phyloP scores from a whole-genome alignment of 1,140 invertebrate species.

The Saccostrea echinata region DNA sequence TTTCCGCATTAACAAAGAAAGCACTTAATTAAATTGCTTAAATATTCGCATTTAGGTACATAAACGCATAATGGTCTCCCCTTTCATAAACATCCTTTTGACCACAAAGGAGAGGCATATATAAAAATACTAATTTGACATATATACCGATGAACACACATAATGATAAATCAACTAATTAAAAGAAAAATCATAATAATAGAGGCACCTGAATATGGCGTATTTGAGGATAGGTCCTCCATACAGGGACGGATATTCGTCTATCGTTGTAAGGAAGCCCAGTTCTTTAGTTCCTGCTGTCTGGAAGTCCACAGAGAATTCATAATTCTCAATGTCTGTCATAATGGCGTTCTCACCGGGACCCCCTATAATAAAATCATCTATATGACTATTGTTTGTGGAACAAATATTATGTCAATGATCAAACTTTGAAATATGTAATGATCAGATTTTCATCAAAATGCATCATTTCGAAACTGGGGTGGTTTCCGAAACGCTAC shows the following conservation, averaged over 20 bases:
- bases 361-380: neutral
- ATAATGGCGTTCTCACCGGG: neutral
- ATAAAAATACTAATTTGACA: neutral
- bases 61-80: no score
- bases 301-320: slow-evolving; percentile 8
- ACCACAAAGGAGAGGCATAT: neutral
- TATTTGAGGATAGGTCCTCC: slow-evolving; percentile 21
- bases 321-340: neutral
- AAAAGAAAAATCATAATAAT: neutral
- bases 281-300: neutral
- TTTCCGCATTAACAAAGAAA: no score
- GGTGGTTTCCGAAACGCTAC: no score
- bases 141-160: no score
- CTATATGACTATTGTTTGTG: neutral
- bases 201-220: slow-evolving; percentile 5
- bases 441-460: no score
- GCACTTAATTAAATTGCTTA: no score
- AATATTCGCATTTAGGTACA: no score
- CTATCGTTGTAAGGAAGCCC: neutral
- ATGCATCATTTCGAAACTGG: no score
- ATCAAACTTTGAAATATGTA: no score
- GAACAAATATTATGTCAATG: no score
- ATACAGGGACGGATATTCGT: slow-evolving; percentile 33
- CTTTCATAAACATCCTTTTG: no score
- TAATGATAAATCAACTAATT: no score